These are phyloP conservation scores for Bombus confusus DNA, from an alignment of 1,140 invertebrate genomes.

Conservation along the genomic window DNA sequence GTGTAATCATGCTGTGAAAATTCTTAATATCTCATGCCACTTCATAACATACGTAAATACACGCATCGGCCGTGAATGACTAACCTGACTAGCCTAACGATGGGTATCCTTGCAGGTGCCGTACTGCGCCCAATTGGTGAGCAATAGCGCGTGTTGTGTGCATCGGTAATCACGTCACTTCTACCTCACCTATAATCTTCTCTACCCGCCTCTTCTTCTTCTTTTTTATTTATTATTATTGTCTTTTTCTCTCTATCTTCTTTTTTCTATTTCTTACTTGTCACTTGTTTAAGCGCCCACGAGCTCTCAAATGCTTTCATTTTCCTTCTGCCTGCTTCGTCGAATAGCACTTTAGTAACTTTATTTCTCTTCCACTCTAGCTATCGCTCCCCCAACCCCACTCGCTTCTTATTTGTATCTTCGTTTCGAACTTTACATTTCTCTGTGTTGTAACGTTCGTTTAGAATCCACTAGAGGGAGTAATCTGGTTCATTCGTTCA, in stretches of 20 bases:
- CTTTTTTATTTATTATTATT: conserved; percentile 49
- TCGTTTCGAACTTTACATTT: conserved; percentile 7
- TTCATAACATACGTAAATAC: conserved; percentile 11
- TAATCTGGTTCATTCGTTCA: conserved; percentile 13
- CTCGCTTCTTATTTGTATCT: not conserved
- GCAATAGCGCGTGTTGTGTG: conserved; percentile 95
- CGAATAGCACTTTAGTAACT: not conserved
- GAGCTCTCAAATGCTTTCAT: conserved; percentile 73
- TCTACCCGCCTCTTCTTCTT: conserved; percentile 71
- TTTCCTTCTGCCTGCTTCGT: conserved; percentile 30
- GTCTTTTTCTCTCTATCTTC: conserved; percentile 34
- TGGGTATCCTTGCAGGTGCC: conserved; percentile 89
- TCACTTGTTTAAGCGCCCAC: conserved; percentile 51
- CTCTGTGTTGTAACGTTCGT: conserved; percentile 1
- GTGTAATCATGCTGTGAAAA: conserved; percentile 64
- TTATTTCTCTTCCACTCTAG: conserved; percentile 1
- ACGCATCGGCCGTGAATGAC: conserved; percentile 73
- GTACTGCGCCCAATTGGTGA: conserved; percentile 94
- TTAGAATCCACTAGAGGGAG: conserved; percentile 29
- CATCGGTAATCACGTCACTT: conserved; percentile 91
- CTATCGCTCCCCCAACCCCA: not conserved
- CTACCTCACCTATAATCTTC: conserved; percentile 80
- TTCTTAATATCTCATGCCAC: conserved; percentile 66
- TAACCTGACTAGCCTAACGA: conserved; percentile 83
- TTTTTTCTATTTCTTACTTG: conserved; percentile 13